Evolutionary conservation across 2,113 vertebrate genomes (phyloP).

Genomic region (Ascaphus truei): DNA sequence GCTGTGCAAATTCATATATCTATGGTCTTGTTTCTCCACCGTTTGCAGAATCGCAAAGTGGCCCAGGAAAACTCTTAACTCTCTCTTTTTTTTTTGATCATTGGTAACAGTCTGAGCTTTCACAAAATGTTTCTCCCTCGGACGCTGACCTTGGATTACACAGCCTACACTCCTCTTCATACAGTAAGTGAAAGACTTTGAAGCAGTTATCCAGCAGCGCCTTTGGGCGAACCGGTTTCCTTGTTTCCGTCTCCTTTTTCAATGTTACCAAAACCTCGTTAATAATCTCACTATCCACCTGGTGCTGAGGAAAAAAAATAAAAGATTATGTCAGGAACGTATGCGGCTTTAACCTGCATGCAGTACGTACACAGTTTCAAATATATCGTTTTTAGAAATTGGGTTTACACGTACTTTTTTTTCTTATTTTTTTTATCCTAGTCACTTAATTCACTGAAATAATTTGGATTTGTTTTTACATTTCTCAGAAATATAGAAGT

Average conservation of each 20-base stretch:
- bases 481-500: too few species aligned
- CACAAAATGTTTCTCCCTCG: background rate
- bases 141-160: background rate
- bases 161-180: background rate
- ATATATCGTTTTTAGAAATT: too few species aligned
- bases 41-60: background rate
- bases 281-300: slow-evolving; percentile 34
- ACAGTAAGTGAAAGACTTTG: slow-evolving; percentile 61
- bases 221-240: slow-evolving; percentile 58
- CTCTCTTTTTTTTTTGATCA: background rate
- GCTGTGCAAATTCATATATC: background rate
- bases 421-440: too few species aligned
- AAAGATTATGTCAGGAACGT: background rate
- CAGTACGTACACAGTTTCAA: too few species aligned
- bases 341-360: too few species aligned
- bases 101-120: background rate
- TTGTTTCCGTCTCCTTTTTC: slow-evolving; percentile 41
- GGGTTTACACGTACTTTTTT: too few species aligned
- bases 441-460: too few species aligned
- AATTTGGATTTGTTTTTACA: too few species aligned
- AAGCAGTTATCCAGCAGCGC: slow-evolving; percentile 64
- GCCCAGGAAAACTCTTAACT: background rate
- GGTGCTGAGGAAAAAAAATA: background rate
- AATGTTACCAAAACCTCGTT: slow-evolving; percentile 51
- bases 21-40: background rate